Evolutionary conservation across 2,797 vertebrate genomes (phyloP), one percentile per base, ranked within the genome.

Genomic region (Valencia hispanica): DNA sequence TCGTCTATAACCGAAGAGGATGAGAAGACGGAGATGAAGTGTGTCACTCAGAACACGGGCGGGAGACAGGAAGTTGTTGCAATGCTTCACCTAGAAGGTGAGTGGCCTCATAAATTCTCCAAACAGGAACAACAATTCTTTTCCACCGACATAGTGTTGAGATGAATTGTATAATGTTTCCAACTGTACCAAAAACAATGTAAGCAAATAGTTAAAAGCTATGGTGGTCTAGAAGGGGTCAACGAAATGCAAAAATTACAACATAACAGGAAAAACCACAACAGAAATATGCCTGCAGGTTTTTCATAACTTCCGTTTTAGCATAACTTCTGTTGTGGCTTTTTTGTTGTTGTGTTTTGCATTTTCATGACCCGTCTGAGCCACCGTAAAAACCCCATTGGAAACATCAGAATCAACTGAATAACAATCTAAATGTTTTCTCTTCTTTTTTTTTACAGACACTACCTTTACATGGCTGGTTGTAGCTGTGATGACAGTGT

Each of bases 61-160:
- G 95, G 96, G 75, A 85, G 71, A 74, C 93, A 87, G 73, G 94
- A 95, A 82, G 91, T 91, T 9, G 51, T 89, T 2, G 10, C 57
- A 41, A 94, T 88, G 20, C 94, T 99, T 75, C 96, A 88, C 68
- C 78, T 95, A 41, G 94, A 96, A 93, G 97, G 97, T 99, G 91
- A 77, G 92, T 72, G 18, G 2, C 48, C 30, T 61, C 1, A 30
- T n/a, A 48, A 43, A 41, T 41, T 34, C 22, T 6, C 17, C 3
- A n/a, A 39, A 41, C 9, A 39, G 5, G n/a, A 48, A 12, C 36
- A 41, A 10, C 8, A 45, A 72, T 39, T 4, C 0, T 47, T 59
- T 20, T 45, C 32, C 2, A 5, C 20, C 3, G 39, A 7, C 25
- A 6, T 30, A n/a, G 22, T n/a, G 15, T 45, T 20, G 11, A 72